Conservation (phyloP, 2,113 vertebrate species). For the Thinocorus orbignyianus region DNA sequence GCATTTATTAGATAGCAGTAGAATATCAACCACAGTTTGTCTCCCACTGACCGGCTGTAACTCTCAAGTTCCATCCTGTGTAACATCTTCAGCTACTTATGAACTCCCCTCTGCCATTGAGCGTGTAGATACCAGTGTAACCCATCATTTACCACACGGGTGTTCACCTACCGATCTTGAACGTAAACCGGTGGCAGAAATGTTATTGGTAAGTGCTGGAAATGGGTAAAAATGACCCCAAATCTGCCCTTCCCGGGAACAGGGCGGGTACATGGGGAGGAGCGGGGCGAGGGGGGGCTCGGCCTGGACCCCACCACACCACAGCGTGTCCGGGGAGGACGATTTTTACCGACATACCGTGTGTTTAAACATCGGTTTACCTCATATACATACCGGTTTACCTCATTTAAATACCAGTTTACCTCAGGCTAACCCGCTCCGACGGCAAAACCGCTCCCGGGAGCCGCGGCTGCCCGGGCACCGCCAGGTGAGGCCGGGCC, state of each 20-base stretch:
- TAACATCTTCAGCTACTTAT: background rate
- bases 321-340: too few relatives aligned
- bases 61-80: background rate
- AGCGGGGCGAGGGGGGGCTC: fast-evolving
- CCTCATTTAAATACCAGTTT: background rate
- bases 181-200: fast-evolving
- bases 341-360: background rate
- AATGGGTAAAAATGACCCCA: fast-evolving
- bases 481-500: background rate
- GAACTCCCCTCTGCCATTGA: background rate
- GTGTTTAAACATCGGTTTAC: background rate
- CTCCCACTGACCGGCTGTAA: background rate
- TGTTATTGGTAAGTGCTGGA: background rate
- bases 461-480: background rate
- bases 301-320: background rate
- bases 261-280: fast-evolving
- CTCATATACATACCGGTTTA: background rate
- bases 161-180: background rate
- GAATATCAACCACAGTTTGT: background rate
- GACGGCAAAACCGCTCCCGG: background rate
- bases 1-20: background rate
- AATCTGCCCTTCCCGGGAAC: background rate
- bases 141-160: fast-evolving
- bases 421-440: background rate
- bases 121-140: fast-evolving